Evolutionary conservation across 2,797 vertebrate genomes (phyloP).

Genomic region (Propithecus perrieri): DNA sequence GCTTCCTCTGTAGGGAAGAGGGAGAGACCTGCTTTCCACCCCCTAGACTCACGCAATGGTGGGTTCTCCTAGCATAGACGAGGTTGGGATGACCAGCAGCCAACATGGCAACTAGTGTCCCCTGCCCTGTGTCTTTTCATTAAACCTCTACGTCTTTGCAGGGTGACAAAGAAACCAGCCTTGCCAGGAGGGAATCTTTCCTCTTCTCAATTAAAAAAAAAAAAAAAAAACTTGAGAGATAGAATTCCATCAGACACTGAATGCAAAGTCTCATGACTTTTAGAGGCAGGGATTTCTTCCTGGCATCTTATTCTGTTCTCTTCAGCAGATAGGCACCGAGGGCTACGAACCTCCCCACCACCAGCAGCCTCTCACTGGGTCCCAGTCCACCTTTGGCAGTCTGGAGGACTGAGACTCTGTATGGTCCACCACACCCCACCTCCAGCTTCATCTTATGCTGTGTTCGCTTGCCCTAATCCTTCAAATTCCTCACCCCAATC

Average conservation of each 20-base stretch:
- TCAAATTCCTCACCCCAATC: not conserved
- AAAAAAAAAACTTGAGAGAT: not conserved
- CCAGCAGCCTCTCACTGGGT: not conserved
- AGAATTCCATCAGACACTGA: not conserved
- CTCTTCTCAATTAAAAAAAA: not conserved
- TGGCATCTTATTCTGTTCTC: not conserved
- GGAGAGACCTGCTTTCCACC: not conserved
- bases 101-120: not conserved
- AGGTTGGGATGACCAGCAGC: not conserved
- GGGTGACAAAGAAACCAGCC: not conserved
- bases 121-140: not conserved
- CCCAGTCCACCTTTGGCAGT: not conserved
- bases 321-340: not conserved
- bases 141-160: not conserved
- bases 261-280: not conserved
- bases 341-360: not conserved
- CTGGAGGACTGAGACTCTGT: not conserved
- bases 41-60: not conserved
- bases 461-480: not conserved
- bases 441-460: not conserved
- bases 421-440: fast-evolving
- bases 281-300: not conserved
- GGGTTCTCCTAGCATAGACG: not conserved
- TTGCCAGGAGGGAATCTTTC: not conserved
- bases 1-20: not conserved